Evolutionary conservation across 1,140 invertebrate species (phyloP).

Genomic region (Grapholita molesta): DNA sequence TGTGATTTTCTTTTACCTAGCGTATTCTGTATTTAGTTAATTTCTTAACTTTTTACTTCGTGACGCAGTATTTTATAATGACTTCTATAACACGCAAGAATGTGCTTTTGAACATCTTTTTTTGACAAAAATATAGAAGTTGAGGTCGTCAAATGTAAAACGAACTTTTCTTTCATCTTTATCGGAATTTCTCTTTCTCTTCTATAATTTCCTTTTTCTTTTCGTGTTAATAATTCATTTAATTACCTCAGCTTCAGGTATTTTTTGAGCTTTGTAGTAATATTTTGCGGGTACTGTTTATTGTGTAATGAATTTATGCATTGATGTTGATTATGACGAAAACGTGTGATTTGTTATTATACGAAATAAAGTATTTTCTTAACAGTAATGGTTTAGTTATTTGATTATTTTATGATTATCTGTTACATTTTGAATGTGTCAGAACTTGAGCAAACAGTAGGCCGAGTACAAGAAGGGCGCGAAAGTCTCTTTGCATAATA

Average conservation of each 20-base stretch:
- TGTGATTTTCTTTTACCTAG: slow-evolving; percentile 18
- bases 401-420: background rate
- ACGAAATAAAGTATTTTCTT: slow-evolving; percentile 15
- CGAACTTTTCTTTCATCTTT: slow-evolving; percentile 20
- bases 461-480: too few species aligned
- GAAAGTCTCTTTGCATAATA: too few species aligned
- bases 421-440: background rate
- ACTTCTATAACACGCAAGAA: background rate
- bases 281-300: slow-evolving; percentile 7
- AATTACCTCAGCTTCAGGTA: slow-evolving; percentile 63
- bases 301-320: slow-evolving; percentile 14
- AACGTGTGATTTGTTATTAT: background rate
- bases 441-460: too few species aligned
- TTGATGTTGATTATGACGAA: background rate
- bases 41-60: slow-evolving; percentile 1
- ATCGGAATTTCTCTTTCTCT: slow-evolving; percentile 19
- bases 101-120: slow-evolving; percentile 34
- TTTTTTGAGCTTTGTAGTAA: slow-evolving; percentile 23
- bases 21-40: background rate
- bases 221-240: slow-evolving; percentile 43
- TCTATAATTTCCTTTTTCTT: slow-evolving; percentile 9
- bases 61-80: slow-evolving; percentile 16
- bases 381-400: background rate
- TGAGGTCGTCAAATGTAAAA: slow-evolving; percentile 65
- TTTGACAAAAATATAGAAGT: slow-evolving; percentile 51